Evolutionary conservation across 2,113 vertebrate genomes (phyloP).

Genomic region (Saguinus imperator): DNA sequence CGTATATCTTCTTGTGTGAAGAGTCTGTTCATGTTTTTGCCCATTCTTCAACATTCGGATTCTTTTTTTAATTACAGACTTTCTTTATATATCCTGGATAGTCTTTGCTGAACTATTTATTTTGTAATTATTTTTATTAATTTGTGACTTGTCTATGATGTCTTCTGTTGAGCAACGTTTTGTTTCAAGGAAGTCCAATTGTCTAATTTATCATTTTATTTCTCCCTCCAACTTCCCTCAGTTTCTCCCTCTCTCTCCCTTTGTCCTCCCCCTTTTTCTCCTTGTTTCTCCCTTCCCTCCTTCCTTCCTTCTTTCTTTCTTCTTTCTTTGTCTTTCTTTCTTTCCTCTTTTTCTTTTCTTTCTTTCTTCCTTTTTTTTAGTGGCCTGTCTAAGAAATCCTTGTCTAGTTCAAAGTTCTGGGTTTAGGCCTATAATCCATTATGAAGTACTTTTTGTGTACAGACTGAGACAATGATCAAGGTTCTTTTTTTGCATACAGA

Average conservation of each 20-base stretch:
- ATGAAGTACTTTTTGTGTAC: not conserved
- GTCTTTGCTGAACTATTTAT: not conserved
- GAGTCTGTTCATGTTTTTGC: not conserved
- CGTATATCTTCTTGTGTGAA: not conserved
- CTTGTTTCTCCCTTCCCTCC: accelerated
- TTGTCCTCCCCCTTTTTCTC: not conserved
- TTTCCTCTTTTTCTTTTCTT: too few species aligned
- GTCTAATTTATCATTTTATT: not conserved
- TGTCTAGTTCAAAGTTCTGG: not conserved
- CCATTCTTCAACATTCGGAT: not conserved
- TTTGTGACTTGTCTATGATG: not conserved
- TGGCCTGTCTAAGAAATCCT: not conserved
- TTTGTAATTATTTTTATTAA: not conserved
- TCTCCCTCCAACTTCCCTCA: not conserved
- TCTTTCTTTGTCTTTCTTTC: too few species aligned
- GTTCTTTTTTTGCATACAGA: not conserved
- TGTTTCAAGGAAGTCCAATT: not conserved
- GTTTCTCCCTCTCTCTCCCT: not conserved
- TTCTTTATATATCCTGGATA: not conserved
- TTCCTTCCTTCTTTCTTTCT: accelerated
- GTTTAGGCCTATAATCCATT: not conserved
- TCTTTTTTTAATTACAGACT: not conserved
- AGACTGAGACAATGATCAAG: not conserved
- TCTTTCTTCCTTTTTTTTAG: not conserved
- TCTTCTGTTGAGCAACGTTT: not conserved